Evolutionary conservation across 2,888 invertebrate species (phyloP).

Genomic region (Epinotia nisella): DNA sequence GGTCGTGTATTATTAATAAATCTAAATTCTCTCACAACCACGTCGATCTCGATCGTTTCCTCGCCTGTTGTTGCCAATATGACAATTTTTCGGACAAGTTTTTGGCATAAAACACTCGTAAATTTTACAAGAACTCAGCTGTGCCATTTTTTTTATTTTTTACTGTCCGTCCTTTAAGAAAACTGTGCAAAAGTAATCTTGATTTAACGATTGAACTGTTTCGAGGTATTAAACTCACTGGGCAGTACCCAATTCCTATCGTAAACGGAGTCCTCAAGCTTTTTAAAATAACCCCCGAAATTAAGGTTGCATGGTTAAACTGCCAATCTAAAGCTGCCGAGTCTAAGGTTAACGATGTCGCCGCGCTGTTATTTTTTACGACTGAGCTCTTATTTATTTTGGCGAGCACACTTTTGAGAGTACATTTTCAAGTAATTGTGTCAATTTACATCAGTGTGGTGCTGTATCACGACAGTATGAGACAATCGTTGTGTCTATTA

Average conservation of each 20-base stretch:
- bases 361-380: constrained; percentile 47
- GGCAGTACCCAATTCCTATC: constrained; percentile 3
- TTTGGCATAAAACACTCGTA: constrained; percentile 26
- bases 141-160: neutral
- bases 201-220: neutral
- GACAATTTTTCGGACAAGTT: neutral
- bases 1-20: constrained; percentile 55
- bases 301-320: constrained; percentile 33
- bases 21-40: constrained; percentile 49
- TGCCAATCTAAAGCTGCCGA: constrained; percentile 36
- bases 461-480: constrained; percentile 10
- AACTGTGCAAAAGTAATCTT: neutral
- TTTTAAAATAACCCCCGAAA: constrained; percentile 28
- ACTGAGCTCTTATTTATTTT: constrained; percentile 45
- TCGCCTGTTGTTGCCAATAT: constrained; percentile 36
- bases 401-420: constrained; percentile 31
- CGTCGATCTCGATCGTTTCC: constrained; percentile 34
- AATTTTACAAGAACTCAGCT: neutral
- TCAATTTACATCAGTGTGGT: constrained; percentile 28
- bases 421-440: constrained; percentile 35
- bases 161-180: neutral
- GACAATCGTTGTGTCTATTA: constrained; percentile 28
- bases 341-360: constrained; percentile 44
- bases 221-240: constrained; percentile 15
- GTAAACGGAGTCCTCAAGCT: constrained; percentile 26